Evolutionary conservation across 2,888 invertebrate genomes (phyloP).

Genomic region (Geophilus truncorum): DNA sequence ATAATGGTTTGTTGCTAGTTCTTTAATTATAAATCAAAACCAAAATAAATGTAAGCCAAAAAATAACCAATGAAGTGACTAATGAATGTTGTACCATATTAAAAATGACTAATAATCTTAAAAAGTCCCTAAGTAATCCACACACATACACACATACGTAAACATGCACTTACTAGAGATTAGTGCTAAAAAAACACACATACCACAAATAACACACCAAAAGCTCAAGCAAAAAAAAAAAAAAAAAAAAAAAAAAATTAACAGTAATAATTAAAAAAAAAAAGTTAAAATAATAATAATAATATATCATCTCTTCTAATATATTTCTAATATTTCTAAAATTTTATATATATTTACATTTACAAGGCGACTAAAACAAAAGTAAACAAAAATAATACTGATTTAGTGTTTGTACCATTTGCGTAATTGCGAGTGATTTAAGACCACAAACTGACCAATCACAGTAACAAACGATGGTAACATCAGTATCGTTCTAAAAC

Average conservation of each 20-base stretch:
- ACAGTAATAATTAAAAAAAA: background rate
- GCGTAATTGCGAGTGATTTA: too few relatives aligned
- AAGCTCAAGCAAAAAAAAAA: background rate
- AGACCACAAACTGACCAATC: background rate
- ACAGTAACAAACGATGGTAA: too few relatives aligned
- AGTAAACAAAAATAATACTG: background rate
- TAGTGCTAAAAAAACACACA: background rate
- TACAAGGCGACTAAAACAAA: background rate
- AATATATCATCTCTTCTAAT: background rate
- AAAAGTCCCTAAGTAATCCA: background rate
- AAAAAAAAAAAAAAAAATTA: background rate
- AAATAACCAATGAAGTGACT: background rate
- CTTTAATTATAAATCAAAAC: background rate
- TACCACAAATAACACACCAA: background rate
- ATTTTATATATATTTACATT: slow-evolving; percentile 2
- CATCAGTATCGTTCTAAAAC: too few relatives aligned
- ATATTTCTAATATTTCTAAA: background rate
- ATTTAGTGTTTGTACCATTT: too few relatives aligned
- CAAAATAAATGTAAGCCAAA: background rate
- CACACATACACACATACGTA: background rate
- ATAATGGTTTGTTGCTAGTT: too few relatives aligned
- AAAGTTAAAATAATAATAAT: background rate
- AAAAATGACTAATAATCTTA: background rate
- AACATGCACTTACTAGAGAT: background rate
- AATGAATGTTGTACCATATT: background rate